A percentile compares a stretch with the other conserved stretches of the same genome.
phyloP scores from a whole-genome alignment of 2,888 invertebrate genomes.

The Eurois occulta region DNA sequence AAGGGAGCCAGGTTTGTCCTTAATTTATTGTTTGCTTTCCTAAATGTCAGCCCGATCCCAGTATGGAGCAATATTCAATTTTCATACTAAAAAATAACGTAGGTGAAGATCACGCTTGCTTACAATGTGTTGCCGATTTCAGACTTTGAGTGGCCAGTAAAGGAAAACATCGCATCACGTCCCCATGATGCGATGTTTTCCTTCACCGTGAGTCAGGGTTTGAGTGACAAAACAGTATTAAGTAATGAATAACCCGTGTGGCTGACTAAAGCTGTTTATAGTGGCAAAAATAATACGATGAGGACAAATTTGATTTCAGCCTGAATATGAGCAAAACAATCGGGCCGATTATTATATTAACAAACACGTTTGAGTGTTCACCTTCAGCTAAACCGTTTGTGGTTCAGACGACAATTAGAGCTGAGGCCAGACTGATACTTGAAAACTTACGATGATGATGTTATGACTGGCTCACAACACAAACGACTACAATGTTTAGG shows the following conservation, averaged over 20 bases:
- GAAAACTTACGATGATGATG: conserved; percentile 33
- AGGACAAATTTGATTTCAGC: conserved; percentile 19
- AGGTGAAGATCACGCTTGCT: neutral
- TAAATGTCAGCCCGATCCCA: neutral
- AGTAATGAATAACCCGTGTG: conserved; percentile 1
- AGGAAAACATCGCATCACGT: conserved; percentile 3
- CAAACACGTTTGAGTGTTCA: conserved; percentile 15
- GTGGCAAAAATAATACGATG: neutral
- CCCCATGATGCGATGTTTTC: conserved; percentile 25
- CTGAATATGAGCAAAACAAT: conserved; percentile 27
- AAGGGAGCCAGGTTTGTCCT: too few relatives aligned
- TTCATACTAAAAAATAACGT: neutral
- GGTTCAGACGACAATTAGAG: neutral
- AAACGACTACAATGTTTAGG: conserved; percentile 51
- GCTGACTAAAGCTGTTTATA: neutral
- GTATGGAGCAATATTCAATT: neutral
- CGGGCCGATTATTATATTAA: conserved; percentile 4
- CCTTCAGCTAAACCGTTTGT: conserved; percentile 18
- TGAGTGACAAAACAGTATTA: conserved; percentile 19
- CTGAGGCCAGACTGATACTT: conserved; percentile 12
- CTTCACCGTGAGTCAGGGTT: conserved; percentile 36
- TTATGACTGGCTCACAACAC: conserved; percentile 67
- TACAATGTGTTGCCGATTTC: neutral
- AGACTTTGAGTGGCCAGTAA: conserved; percentile 10
- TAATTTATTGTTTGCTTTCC: neutral